Conservation (phyloP, 2,888 invertebrate genomes). For the Drosophila kokeensis region DNA sequence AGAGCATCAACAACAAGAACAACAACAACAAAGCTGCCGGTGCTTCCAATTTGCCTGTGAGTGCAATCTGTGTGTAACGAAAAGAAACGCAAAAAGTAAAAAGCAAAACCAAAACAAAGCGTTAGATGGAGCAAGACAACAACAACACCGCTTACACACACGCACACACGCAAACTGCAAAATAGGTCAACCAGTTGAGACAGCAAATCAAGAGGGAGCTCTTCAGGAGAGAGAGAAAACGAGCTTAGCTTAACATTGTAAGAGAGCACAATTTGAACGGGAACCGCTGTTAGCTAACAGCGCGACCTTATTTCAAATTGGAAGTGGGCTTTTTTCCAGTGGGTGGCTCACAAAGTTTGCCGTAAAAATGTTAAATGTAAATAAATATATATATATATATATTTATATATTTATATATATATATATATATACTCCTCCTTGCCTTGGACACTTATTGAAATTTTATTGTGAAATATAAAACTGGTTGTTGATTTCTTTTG, state of each 20-base stretch:
- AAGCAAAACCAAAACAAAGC: slow-evolving; percentile 76
- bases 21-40: slow-evolving; percentile 21
- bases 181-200: slow-evolving; percentile 79
- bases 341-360: slow-evolving; percentile 48
- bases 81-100: slow-evolving; percentile 61
- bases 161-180: slow-evolving; percentile 64
- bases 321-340: slow-evolving; percentile 23
- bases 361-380: background rate
- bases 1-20: slow-evolving; percentile 27
- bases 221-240: slow-evolving; percentile 33
- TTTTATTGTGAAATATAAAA: slow-evolving; percentile 23
- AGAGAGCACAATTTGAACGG: slow-evolving; percentile 68
- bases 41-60: slow-evolving; percentile 43
- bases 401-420: background rate
- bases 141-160: slow-evolving; percentile 32
- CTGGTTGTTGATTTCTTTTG: slow-evolving; percentile 64
- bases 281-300: slow-evolving; percentile 71
- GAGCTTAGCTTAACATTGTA: slow-evolving; percentile 45
- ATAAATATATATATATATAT: background rate
- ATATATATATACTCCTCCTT: slow-evolving; percentile 4
- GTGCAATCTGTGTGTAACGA: slow-evolving; percentile 72
- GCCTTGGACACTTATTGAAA: slow-evolving; percentile 14
- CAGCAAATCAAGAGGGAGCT: slow-evolving; percentile 49
- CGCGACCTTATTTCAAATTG: slow-evolving; percentile 63
- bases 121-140: slow-evolving; percentile 66